phyloP scores from a whole-genome alignment of 1,140 invertebrate genomes.

The Penaeus chinensis region DNA sequence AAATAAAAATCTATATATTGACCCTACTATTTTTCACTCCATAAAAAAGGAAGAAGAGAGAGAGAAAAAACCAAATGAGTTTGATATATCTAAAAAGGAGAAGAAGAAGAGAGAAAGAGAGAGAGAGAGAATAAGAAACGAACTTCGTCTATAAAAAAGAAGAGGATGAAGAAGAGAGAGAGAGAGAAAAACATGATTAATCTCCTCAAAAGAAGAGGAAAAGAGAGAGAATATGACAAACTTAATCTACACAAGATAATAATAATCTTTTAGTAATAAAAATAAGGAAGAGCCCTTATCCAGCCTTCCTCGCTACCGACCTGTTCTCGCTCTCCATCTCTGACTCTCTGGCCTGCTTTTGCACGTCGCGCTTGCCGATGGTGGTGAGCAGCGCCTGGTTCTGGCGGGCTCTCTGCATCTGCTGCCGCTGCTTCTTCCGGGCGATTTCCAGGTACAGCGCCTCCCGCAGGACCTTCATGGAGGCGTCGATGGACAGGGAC shows the following conservation, averaged over 20 bases:
- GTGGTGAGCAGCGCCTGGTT: slow-evolving; percentile 69
- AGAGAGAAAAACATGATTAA: too few relatives aligned
- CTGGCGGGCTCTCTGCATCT: slow-evolving; percentile 72
- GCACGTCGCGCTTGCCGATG: slow-evolving; percentile 68
- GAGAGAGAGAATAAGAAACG: too few relatives aligned
- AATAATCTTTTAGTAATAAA: not conserved
- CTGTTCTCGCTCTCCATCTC: not conserved
- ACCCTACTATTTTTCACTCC: not conserved
- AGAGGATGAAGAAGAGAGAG: too few relatives aligned
- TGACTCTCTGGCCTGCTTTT: slow-evolving; percentile 8
- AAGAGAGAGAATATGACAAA: too few relatives aligned
- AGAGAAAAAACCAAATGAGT: not conserved
- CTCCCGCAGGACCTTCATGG: slow-evolving; percentile 81
- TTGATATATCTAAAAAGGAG: too few relatives aligned
- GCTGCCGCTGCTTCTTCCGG: slow-evolving; percentile 78
- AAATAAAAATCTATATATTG: too few relatives aligned
- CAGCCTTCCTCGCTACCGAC: slow-evolving; percentile 1
- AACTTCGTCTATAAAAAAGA: too few relatives aligned
- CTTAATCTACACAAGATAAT: not conserved
- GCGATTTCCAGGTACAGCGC: slow-evolving; percentile 80
- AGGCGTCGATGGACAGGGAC: slow-evolving; percentile 82
- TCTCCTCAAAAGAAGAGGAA: too few relatives aligned
- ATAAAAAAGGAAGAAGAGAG: not conserved
- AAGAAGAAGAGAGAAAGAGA: too few relatives aligned
- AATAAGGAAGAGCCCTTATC: not conserved